These are phyloP conservation scores for Sorex fumeus DNA, from an alignment of 2,113 vertebrate species.

Conservation along the genomic window DNA sequence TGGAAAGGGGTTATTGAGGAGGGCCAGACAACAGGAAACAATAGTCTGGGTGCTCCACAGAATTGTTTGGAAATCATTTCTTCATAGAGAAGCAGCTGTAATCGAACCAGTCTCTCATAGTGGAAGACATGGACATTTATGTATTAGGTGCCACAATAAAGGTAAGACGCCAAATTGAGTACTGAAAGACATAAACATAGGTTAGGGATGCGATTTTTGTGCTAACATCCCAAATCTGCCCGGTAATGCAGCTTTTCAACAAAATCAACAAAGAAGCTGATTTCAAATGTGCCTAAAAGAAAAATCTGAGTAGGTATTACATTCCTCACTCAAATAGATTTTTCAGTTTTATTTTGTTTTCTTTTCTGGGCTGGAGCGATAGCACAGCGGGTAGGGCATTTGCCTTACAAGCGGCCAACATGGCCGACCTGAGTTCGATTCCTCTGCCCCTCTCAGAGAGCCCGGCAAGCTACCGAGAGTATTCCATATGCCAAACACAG, in stretches of 20 bases:
- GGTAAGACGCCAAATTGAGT: slow-evolving; percentile 63
- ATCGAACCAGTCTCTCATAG: slow-evolving; percentile 72
- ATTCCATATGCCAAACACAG: too few species aligned
- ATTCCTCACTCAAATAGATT: slow-evolving; percentile 19
- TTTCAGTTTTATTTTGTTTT: background rate
- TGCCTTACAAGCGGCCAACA: too few species aligned
- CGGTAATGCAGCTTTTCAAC: slow-evolving; percentile 38
- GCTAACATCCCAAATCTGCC: background rate
- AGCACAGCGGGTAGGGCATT: too few species aligned
- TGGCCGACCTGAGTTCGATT: too few species aligned
- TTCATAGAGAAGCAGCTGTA: slow-evolving; percentile 23
- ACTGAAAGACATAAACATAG: slow-evolving; percentile 46
- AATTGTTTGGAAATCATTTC: slow-evolving; percentile 45
- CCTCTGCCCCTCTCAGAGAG: too few species aligned
- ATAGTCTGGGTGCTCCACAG: background rate
- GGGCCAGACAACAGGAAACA: background rate
- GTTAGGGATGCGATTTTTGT: slow-evolving; percentile 54
- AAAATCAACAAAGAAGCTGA: slow-evolving; percentile 46
- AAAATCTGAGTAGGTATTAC: background rate
- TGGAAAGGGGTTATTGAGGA: background rate
- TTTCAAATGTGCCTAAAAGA: slow-evolving; percentile 43
- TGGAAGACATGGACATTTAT: slow-evolving; percentile 72
- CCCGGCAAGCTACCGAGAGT: too few species aligned
- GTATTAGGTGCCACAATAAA: slow-evolving; percentile 67
- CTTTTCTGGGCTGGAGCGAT: too few species aligned